Conservation (phyloP, 2,113 vertebrate species). For the Siphamia tubifer region DNA sequence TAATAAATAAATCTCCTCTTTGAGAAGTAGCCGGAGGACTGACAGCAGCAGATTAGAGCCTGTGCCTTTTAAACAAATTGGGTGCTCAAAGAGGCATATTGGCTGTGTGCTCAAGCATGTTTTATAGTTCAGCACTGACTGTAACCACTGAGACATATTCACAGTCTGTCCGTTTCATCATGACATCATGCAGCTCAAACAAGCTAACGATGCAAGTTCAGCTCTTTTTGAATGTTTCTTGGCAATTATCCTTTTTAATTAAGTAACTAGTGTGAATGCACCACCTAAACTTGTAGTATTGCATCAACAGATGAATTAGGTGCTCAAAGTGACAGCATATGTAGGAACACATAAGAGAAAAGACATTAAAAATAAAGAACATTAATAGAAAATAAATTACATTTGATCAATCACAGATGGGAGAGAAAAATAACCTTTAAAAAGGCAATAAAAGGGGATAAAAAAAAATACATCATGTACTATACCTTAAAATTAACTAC, state of each 20-base stretch:
- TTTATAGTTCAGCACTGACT: conserved; percentile 58
- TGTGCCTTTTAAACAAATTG: conserved; percentile 76
- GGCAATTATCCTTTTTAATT: background rate
- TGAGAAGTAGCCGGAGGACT: conserved; percentile 59
- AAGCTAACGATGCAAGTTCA: conserved; percentile 3
- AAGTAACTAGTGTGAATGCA: too few relatives aligned
- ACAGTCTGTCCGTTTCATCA: background rate
- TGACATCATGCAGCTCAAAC: conserved; percentile 39
- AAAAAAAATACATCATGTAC: too few relatives aligned
- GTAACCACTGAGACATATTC: conserved; percentile 35
- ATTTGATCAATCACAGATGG: too few relatives aligned
- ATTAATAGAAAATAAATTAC: too few relatives aligned
- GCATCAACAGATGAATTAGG: too few relatives aligned
- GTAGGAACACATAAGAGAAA: too few relatives aligned
- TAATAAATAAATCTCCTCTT: conserved; percentile 68
- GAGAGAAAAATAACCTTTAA: too few relatives aligned
- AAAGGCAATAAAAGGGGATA: too few relatives aligned
- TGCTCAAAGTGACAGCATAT: too few relatives aligned
- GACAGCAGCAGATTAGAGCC: conserved; percentile 66
- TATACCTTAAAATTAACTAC: too few relatives aligned
- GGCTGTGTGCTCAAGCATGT: conserved; percentile 54
- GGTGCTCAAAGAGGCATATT: conserved; percentile 60
- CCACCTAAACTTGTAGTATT: too few relatives aligned
- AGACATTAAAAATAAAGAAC: too few relatives aligned
- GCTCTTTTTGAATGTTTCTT: background rate